Evolutionary conservation across 2,113 vertebrate species (phyloP).

Genomic region (Oceanites oceanicus): DNA sequence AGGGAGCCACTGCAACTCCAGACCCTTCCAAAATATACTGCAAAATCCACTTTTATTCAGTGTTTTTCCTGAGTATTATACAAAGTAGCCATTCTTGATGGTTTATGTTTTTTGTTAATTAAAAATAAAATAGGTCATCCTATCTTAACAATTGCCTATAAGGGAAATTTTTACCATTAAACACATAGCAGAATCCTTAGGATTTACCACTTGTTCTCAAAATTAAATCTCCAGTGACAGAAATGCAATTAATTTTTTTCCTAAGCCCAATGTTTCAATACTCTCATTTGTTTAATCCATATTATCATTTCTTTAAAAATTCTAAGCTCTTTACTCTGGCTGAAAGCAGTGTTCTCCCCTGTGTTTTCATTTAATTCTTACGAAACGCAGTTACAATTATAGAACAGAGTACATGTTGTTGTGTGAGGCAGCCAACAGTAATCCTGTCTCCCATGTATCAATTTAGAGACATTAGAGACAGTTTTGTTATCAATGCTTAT

Average conservation of each 20-base stretch:
- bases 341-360: background rate
- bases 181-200: background rate
- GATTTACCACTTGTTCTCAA: background rate
- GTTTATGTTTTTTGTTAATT: background rate
- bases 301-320: background rate
- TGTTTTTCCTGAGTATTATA: background rate
- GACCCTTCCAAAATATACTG: background rate
- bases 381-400: background rate
- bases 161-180: background rate
- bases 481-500: background rate
- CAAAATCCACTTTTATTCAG: background rate
- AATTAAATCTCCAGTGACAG: background rate
- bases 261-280: background rate
- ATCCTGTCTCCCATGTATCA: background rate
- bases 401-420: background rate
- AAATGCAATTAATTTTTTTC: background rate
- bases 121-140: background rate
- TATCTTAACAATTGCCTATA: background rate
- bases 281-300: background rate
- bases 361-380: background rate
- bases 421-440: background rate
- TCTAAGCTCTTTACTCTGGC: background rate
- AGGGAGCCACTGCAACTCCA: background rate
- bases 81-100: background rate
- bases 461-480: background rate